Evolutionary conservation across 37 sponge, comb jelly and placozoan species (phyloP), one percentile per base, ranked within the genome.

Genomic region (Chondrosia reniformis): DNA sequence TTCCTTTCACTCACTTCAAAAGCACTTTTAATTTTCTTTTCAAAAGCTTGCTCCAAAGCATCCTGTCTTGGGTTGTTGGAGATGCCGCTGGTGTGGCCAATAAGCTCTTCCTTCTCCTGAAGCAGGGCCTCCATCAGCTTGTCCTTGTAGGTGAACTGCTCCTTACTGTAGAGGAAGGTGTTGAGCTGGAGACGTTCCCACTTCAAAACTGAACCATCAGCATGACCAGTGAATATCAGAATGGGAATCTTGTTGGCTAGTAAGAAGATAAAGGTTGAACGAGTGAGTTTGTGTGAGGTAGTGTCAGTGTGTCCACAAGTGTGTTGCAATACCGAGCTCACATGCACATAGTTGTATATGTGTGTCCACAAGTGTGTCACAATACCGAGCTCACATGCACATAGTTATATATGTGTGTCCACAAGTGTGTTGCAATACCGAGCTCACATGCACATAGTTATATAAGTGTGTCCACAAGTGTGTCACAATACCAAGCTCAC

Each of bases 111-210:
- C 42, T 80, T 63, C 36, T 78, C 83, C 17, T 44, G 67, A 12
- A 33, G 22, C 42, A 81, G 59, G 33, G 63, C 41, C 2, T 7
- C n/a, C 38, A 10, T 3, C 52, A 82, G 79, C 69, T 72, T 31
- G 0, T 81, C 82, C 33, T 72, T 77, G 57, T 82, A 87, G 37
- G 21, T 21, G 45, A 87, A 21, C n/a, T 42, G 36, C 30, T 87
- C 87, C 37, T 31, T 39, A 41, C 87, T 85, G 86, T 82, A 92
- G 33, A 76, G n/a, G 41, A 88, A 88, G 30, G 67, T 71, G 45
- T 88, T 92, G 46, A 88, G 84, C 44, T 92, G 93, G 17, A 83
- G 84, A 77, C 81, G 52, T 79, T 92, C 93, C 89, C 86, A 92
- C 66, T 88, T 92, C 17, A 72, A 67, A 34, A 92, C 44, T 30